These are phyloP conservation scores for Discoglossus pictus DNA, from an alignment of 2,797 vertebrate species.

Conservation along the genomic window DNA sequence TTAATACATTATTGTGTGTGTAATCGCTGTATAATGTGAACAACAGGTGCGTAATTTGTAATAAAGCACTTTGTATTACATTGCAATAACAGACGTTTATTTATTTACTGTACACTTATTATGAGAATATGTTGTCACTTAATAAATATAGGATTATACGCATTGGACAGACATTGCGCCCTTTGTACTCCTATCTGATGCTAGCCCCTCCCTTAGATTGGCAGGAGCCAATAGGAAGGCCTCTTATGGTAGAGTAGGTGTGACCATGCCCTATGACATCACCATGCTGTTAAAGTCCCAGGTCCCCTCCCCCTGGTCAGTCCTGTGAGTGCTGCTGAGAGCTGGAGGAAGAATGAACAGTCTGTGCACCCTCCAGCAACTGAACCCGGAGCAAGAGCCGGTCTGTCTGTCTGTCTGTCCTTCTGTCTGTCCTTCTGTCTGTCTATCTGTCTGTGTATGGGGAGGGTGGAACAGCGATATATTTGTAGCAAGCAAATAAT, in stretches of 20 bases:
- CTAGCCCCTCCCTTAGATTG: background rate
- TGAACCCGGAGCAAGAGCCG: conserved; percentile 19
- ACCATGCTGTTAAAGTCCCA: background rate
- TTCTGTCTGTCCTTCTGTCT: background rate
- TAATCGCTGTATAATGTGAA: too few relatives aligned
- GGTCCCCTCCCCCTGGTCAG: conserved; percentile 5
- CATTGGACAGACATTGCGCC: background rate
- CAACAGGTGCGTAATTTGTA: too few relatives aligned
- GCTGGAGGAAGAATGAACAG: conserved; percentile 14
- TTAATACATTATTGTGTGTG: too few relatives aligned
- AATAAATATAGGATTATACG: background rate
- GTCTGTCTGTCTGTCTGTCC: conserved; percentile 19
- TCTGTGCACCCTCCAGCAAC: conserved; percentile 34
- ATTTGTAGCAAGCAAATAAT: too few relatives aligned
- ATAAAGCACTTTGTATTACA: too few relatives aligned
- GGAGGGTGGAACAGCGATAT: too few relatives aligned
- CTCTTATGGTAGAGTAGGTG: background rate
- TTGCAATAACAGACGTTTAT: too few relatives aligned
- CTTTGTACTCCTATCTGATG: background rate
- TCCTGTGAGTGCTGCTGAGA: background rate
- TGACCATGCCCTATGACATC: background rate
- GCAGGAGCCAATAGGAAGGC: background rate
- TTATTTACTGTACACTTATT: too few relatives aligned
- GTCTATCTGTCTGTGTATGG: background rate
- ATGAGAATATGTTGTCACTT: background rate